Base-by-base conservation (phyloP, 2,113 vertebrate species). In the Fukomys damarensis region DNA sequence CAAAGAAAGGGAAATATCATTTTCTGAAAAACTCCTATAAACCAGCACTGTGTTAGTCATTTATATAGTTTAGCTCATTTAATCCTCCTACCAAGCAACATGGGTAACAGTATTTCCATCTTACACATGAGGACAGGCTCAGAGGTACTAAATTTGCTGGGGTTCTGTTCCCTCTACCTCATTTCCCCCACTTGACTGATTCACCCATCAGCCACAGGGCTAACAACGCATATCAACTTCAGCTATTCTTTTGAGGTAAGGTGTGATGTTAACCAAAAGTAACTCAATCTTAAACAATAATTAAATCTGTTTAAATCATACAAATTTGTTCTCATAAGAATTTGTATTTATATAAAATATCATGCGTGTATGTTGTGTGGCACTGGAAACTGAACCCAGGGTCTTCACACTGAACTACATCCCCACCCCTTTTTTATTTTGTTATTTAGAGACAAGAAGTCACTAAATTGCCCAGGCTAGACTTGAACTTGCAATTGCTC, bases 11-110 rank as follows among this genome's bases (percentile, higher is more conserved):
- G 35, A 93, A 95, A 89, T 19, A 76, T 9, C 52, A 70, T 81
- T 94, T 97, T 86, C 93, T 85, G 65, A 96, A 95, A 95, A 88
- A 54, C n/a, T 76, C 38, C 28, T 66, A 24, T 35, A 93, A 94
- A 19, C 38, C 32, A 94, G 68, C 38, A 72, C 38, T 94, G 12
- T 94, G 12, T 66, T 82, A 30, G 3, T 58, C 28, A 86, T 35
- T 77, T 85, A 76, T 46, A 72, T 74, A 94, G 77, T 91, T 68
- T 93, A 95, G 49, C 59, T 93, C 83, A 96, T 77, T 79, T 86
- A 94, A 79, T 84, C n/a, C 80, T 87, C 66, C 28, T 70, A 97
- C 77, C 86, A 96, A 74, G 61, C 56, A 95, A 95, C 91, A 94
- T 46, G 41, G 32, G 6, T 41, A 96, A 96, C 32, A 74, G 11